Evolutionary conservation across 2,113 vertebrate species (phyloP).

Genomic region (Prochilodus magdalenae): DNA sequence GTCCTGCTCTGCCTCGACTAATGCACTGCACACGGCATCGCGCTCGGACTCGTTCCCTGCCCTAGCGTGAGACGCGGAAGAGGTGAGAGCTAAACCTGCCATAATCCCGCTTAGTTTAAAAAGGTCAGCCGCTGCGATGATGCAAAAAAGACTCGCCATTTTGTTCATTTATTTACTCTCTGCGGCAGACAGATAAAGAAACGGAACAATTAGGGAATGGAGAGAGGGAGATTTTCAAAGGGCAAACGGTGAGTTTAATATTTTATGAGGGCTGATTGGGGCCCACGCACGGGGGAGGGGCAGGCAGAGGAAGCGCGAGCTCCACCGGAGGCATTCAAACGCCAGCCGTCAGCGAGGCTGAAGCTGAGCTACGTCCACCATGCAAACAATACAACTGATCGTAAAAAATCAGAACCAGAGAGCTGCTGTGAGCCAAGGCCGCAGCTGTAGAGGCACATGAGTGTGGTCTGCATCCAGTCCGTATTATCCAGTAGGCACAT

Average conservation of each 20-base stretch:
- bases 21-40: not conserved
- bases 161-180: conserved; percentile 95
- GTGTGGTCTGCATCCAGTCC: no score
- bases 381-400: not conserved
- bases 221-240: conserved; percentile 87
- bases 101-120: conserved; percentile 86
- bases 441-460: no score
- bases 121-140: conserved; percentile 91
- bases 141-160: conserved; percentile 80
- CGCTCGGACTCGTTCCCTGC: not conserved
- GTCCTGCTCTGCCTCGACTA: not conserved
- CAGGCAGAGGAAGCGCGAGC: not conserved
- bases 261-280: conserved; percentile 83
- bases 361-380: not conserved
- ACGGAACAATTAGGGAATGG: conserved; percentile 90
- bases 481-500: no score
- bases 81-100: conserved; percentile 85
- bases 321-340: not conserved
- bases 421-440: not conserved
- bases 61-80: conserved; percentile 72
- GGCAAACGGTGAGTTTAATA: conserved; percentile 87
- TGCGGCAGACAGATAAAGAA: conserved; percentile 90
- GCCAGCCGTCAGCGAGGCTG: not conserved
- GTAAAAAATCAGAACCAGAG: not conserved
- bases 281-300: conserved; percentile 54